phyloP scores from a whole-genome alignment of 2,113 vertebrate genomes.

The Platanista minor region DNA sequence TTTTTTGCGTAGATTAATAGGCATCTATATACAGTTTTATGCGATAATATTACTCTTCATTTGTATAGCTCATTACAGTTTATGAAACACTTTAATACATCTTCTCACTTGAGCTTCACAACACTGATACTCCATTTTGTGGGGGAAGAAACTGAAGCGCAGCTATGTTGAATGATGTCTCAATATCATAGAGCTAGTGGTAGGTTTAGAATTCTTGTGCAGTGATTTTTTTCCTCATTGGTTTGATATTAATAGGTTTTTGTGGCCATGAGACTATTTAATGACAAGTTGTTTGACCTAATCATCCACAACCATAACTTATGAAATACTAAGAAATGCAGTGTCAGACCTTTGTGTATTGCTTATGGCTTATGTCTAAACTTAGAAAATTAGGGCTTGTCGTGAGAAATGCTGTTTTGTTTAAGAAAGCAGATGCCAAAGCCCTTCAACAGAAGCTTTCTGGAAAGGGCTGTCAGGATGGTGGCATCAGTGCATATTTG shows the following conservation, averaged over 20 bases:
- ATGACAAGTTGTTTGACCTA: conserved; percentile 2
- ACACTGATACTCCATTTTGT: neutral
- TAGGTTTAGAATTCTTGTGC: neutral
- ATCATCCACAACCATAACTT: neutral
- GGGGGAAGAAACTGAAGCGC: neutral
- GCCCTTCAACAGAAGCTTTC: neutral
- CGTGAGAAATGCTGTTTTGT: neutral
- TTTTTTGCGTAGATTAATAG: neutral
- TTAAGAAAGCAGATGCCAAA: neutral
- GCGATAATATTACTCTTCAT: neutral
- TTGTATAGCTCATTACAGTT: neutral
- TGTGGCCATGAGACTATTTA: conserved; percentile 18
- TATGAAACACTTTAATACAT: neutral
- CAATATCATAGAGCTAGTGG: neutral
- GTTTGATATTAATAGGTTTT: neutral
- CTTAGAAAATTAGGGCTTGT: neutral
- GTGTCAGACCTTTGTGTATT: neutral
- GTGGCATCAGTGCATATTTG: neutral
- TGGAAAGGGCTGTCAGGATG: neutral
- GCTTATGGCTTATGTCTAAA: neutral
- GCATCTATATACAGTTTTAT: neutral
- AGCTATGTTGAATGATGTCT: neutral
- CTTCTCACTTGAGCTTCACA: neutral
- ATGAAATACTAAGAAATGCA: conserved; percentile 30
- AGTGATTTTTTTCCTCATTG: neutral